Base-by-base conservation (phyloP, 2,888 invertebrate species). In the Brachypterus glaber region DNA sequence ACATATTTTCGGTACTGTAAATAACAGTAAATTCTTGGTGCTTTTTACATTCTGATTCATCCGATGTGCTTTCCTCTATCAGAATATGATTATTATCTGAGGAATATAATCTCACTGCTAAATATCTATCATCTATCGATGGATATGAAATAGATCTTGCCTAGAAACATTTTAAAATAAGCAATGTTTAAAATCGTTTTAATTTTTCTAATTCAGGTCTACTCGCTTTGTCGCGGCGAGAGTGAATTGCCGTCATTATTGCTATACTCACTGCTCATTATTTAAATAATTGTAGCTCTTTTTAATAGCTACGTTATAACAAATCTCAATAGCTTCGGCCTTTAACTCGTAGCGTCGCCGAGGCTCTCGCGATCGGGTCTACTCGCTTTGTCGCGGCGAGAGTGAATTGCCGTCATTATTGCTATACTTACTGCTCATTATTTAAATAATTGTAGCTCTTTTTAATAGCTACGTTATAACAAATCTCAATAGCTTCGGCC, bases 261-360 rank as follows among this genome's bases (percentile, higher is more conserved):
- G 8, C 5, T 9, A 9, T 35, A 50, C 53, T 60, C 64, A 64
- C 35, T 58, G 53, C 38, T 58, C 55, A 18, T 54, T 50, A 29
- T 58, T 55, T 38, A 58, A 51, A 40, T 59, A 56, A 43, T 64
- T 62, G 59, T 60, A 63, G 30, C 57, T 57, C 35, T 56, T 56
- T 39, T 55, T 60, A 31, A 64, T 54, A 4, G 63, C 63, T 15
- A 63, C 38, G 44, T 59, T 62, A 41, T 63, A 65, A 45, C 66
- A 66, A 29, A 66, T 57, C 46, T 63, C 53, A 3, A 63, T 43
- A 2, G 52, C 43, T 46, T 64, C 59, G 13, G 48, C 37, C 3
- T 26, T 39, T 11, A 56, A 12, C 17, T 48, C 39, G 2, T n/a
- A n/a, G n/a, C n/a, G n/a, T n/a, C n/a, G n/a, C n/a, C n/a, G n/a